Percentiles rank a stretch among this genome's conserved stretches.
Evolutionary conservation across 2,113 vertebrate species (phyloP).

Genomic region (Apteryx mantelli): DNA sequence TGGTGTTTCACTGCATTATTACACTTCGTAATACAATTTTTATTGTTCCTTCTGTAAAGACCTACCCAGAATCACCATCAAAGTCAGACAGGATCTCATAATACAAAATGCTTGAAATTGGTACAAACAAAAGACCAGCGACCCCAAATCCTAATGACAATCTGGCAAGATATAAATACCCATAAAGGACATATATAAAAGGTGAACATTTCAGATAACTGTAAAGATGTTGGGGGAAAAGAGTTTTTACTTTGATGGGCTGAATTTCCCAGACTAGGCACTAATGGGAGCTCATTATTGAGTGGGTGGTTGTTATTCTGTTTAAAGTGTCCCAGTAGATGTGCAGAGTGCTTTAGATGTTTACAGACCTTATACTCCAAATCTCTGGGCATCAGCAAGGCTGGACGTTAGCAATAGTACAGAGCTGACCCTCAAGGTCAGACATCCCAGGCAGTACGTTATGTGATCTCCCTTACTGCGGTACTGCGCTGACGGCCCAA

Average conservation of each 20-base stretch:
- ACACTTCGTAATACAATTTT: neutral
- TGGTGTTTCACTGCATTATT: neutral
- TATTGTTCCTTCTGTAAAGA: neutral
- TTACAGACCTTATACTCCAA: neutral
- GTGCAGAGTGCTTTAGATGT: neutral
- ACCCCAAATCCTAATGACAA: neutral
- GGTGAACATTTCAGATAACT: neutral
- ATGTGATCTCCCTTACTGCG: neutral
- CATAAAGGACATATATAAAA: neutral
- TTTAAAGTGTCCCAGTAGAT: neutral
- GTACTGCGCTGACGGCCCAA: fast-evolving
- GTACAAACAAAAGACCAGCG: neutral
- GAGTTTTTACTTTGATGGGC: neutral
- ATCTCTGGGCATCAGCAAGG: neutral
- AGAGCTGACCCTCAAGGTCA: neutral
- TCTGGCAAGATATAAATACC: neutral
- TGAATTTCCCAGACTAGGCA: neutral
- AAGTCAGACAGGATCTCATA: neutral
- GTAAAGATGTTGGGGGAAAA: neutral
- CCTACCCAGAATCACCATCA: neutral
- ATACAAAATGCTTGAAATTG: neutral
- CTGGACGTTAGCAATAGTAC: fast-evolving
- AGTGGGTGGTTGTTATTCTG: neutral
- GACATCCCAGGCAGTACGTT: neutral
- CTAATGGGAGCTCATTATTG: neutral